A percentile compares a stretch with the other conserved stretches of the same genome.
These are phyloP conservation scores for Australoheros scitulus DNA, from an alignment of 2,113 vertebrate genomes.

Conservation along the genomic window DNA sequence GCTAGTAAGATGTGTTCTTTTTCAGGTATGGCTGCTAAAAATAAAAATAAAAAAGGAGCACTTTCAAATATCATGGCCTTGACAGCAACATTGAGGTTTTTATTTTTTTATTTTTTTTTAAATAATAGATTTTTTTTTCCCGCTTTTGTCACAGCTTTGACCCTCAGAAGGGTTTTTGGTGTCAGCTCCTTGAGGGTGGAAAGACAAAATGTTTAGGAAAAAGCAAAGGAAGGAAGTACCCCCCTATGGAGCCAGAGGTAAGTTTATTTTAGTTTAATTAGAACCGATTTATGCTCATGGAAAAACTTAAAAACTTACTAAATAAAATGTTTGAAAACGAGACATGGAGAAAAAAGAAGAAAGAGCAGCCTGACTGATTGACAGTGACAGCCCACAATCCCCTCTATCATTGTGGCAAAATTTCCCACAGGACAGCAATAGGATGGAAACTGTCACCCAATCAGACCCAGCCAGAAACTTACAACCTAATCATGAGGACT, in stretches of 20 bases:
- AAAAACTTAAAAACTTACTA: background rate
- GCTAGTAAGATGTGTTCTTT: background rate
- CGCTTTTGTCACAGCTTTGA: slow-evolving; percentile 85
- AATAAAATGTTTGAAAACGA: slow-evolving; percentile 23
- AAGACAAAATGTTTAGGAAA: slow-evolving; percentile 97
- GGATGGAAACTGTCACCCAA: slow-evolving; percentile 62
- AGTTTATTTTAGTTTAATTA: slow-evolving; percentile 1
- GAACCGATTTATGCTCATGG: background rate
- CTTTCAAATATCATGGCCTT: background rate
- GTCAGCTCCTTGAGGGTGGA: slow-evolving; percentile 93
- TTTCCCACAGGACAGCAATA: slow-evolving; percentile 47
- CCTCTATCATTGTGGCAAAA: slow-evolving; percentile 19
- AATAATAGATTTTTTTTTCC: background rate
- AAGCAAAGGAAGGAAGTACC: slow-evolving; percentile 95
- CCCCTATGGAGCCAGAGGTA: slow-evolving; percentile 93
- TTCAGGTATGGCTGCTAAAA: background rate
- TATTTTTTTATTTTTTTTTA: background rate
- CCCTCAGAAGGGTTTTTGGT: slow-evolving; percentile 98
- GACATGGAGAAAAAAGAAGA: slow-evolving; percentile 8
- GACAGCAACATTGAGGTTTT: background rate
- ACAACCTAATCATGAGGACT: slow-evolving; percentile 67
- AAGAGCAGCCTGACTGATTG: slow-evolving; percentile 21
- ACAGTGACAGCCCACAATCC: slow-evolving; percentile 35
- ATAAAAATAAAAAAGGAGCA: background rate
- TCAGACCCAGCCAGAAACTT: slow-evolving; percentile 53